Evolutionary conservation across 2,888 invertebrate genomes (phyloP), one percentile per base, ranked within the genome.

Genomic region (Dasypogon diadema): DNA sequence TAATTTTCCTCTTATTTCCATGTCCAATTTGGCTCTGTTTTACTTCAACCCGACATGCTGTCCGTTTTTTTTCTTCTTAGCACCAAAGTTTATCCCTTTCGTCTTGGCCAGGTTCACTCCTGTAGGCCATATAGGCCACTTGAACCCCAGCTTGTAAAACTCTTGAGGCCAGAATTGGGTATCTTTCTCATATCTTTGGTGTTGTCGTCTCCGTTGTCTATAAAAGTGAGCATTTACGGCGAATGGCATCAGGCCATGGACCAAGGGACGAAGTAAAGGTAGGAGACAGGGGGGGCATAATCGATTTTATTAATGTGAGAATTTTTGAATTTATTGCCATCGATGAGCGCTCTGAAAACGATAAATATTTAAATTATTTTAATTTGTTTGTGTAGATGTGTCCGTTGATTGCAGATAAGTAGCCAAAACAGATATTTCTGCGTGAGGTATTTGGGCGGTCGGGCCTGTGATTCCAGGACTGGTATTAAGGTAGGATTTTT

Each of bases 241-340:
- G 22, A 54, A 18, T 12, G 18, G 18, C 18, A 14, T 6, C 14
- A n/a, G 48, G 16, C 14, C 8, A 18, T 54, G 8, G 8, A 54
- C 54, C 54, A 63, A 63, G 4, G 18, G n/a, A n/a, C n/a, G n/a
- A n/a, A n/a, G n/a, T n/a, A n/a, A n/a, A 37, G 10, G n/a, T 42
- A 60, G 14, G 30, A 26, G 48, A 10, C 46, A 16, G 24, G 48
- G 30, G 58, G 30, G 18, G 12, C 56, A 73, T 42, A 63, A 51
- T 58, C 74, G 60, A 74, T 79, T 80, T 82, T 81, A 82, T 81
- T 82, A 81, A 82, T 82, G 82, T 82, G 82, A 82, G 82, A 82
- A 82, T 79, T 81, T 82, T 82, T 77, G 81, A 81, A 82, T 82
- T 82, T 82, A 82, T 82, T 80, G 79, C 77, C 79, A 80, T 80